A percentile compares a stretch with the other conserved stretches of the same genome.
Conservation (phyloP, 2,797 vertebrate species). For the Sebastes oblongus region DNA sequence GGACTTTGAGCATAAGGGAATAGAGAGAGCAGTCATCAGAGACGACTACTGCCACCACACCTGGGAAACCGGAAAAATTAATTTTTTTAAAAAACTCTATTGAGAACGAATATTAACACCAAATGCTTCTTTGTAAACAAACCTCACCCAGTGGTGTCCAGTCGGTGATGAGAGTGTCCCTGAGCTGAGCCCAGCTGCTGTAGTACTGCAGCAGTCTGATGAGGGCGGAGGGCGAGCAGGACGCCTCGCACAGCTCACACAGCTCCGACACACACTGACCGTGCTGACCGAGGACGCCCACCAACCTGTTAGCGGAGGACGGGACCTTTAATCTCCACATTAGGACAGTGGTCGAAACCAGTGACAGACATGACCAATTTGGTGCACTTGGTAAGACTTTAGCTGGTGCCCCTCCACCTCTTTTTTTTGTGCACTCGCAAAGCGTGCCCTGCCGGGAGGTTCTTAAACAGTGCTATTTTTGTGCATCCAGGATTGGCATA, state of each 20-base stretch:
- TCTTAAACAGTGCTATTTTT: too few relatives aligned
- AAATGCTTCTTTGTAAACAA: not conserved
- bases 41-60: constrained; percentile 82
- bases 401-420: too few relatives aligned
- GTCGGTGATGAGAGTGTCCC: constrained; percentile 75
- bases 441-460: too few relatives aligned
- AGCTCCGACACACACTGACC: constrained; percentile 76
- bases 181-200: constrained; percentile 83
- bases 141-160: constrained; percentile 86
- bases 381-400: accelerated
- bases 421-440: too few relatives aligned
- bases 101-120: accelerated
- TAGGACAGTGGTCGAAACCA: too few relatives aligned
- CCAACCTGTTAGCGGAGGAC: constrained; percentile 55
- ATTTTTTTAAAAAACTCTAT: not conserved
- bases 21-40: constrained; percentile 85
- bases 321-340: not conserved
- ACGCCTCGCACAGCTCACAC: constrained; percentile 67
- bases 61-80: constrained; percentile 60
- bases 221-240: constrained; percentile 76
- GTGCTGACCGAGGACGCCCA: constrained; percentile 69
- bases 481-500: too few relatives aligned
- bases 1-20: constrained; percentile 84
- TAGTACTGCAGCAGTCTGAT: constrained; percentile 85
- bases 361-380: too few relatives aligned